Evolutionary conservation across 2,888 invertebrate species (phyloP), one percentile per base, ranked within the genome.

Genomic region (Adelphocoris suturalis): DNA sequence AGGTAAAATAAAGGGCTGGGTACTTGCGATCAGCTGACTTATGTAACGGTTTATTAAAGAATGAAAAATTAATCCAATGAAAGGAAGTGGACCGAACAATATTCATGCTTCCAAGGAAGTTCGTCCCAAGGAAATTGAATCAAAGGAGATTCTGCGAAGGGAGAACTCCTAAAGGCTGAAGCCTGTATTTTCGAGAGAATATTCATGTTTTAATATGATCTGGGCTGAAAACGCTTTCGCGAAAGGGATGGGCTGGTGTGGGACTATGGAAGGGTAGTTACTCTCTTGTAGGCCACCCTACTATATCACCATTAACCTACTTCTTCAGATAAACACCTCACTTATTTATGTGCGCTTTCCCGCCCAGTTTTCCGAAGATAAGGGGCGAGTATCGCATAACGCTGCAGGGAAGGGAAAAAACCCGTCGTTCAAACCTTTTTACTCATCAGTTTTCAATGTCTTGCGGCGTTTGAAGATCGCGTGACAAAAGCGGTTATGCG

Each of bases 271-370:
- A 68, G 68, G 23, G 68, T 68, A 68, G 68, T 68, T 23, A 68
- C 68, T 23, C 68, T 23, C 68, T 68, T 23, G 68, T 68, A 68
- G 68, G 68, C 68, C 23, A 68, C 52, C 47, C 82, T 52, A 82
- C 82, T 82, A 47, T 82, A 82, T 82, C 82, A 82, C 82, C 82
- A 82, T 82, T 82, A 82, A 82, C 82, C 82, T 52, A 82, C 82
- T 82, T 82, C 82, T 82, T 82, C 82, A 52, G 82, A 82, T 82
- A 82, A 82, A 82, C 82, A 82, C 82, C 82, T 82, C 82, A 82
- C 82, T 82, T 82, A 82, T 82, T 82, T 82, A 82, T 82, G 82
- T 48, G 52, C 47, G 7, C 52, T 27, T 28, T 46, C 14, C 82
- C 37, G 14, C 68, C 27, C 19, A 12, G 23, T 68, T 68, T 47